Conservation (phyloP, 2,797 vertebrate species). For the Pseudocheirus occidentalis region DNA sequence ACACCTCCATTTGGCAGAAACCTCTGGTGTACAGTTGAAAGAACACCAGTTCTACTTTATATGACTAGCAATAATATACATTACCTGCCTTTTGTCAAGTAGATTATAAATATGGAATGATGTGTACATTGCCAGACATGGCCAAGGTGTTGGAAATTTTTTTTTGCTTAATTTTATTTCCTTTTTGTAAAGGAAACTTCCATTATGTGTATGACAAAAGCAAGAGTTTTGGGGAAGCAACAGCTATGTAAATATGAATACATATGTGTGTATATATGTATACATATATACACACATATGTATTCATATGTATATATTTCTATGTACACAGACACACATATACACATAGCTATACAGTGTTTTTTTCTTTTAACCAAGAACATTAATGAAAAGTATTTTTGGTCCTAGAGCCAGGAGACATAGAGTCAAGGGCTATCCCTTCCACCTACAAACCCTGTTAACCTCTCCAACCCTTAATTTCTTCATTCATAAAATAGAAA, state of each 20-base stretch:
- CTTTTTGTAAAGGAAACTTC: not conserved
- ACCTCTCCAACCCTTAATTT: not conserved
- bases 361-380: not conserved
- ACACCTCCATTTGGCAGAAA: not conserved
- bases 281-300: too few relatives aligned
- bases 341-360: too few relatives aligned
- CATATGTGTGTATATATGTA: too few relatives aligned
- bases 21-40: not conserved
- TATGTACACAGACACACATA: too few relatives aligned
- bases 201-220: not conserved
- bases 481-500: not conserved
- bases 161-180: not conserved
- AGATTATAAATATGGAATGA: not conserved
- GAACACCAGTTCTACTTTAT: not conserved
- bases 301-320: too few relatives aligned
- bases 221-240: not conserved
- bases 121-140: not conserved
- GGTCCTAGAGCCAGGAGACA: not conserved
- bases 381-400: not conserved
- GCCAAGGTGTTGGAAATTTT: not conserved
- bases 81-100: not conserved
- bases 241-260: not conserved
- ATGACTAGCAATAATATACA: not conserved
- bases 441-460: not conserved
- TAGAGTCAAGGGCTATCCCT: not conserved